phyloP scores from a whole-genome alignment of 2,113 vertebrate genomes.

The Scalopus aquaticus region DNA sequence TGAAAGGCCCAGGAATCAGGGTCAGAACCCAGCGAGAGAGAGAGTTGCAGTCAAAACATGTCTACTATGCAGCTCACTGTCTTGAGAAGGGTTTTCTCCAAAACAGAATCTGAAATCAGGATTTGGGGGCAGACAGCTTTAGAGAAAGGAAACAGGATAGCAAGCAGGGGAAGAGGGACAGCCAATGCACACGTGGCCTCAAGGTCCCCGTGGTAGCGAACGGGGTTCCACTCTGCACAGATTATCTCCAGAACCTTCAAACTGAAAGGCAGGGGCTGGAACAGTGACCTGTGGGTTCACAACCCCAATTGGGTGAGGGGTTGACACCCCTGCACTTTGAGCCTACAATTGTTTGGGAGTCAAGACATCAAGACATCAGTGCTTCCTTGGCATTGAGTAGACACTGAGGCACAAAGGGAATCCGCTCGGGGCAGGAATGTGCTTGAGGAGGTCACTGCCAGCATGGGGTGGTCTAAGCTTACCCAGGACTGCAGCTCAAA shows the following conservation, averaged over 20 bases:
- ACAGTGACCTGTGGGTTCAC: background rate
- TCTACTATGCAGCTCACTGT: background rate
- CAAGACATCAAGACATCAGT: no score
- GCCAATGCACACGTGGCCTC: accelerated
- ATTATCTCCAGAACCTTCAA: background rate
- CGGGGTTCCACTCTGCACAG: background rate
- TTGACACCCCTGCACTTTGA: background rate
- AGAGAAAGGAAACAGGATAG: background rate
- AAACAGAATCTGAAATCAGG: background rate
- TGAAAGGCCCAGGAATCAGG: background rate
- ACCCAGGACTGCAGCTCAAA: background rate
- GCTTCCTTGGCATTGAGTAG: background rate
- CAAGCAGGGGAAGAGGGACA: background rate
- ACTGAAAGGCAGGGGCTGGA: background rate
- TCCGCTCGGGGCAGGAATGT: background rate
- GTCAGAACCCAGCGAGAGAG: background rate
- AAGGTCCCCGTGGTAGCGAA: background rate
- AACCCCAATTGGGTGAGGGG: background rate
- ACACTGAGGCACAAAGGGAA: background rate
- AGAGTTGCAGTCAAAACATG: background rate
- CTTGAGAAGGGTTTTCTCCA: background rate
- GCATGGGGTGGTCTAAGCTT: background rate
- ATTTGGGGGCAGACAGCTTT: background rate
- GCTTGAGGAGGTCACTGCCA: background rate
- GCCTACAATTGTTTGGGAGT: background rate